Evolutionary conservation across 2,797 vertebrate species (phyloP).

Genomic region (Thripadectes ignobilis): DNA sequence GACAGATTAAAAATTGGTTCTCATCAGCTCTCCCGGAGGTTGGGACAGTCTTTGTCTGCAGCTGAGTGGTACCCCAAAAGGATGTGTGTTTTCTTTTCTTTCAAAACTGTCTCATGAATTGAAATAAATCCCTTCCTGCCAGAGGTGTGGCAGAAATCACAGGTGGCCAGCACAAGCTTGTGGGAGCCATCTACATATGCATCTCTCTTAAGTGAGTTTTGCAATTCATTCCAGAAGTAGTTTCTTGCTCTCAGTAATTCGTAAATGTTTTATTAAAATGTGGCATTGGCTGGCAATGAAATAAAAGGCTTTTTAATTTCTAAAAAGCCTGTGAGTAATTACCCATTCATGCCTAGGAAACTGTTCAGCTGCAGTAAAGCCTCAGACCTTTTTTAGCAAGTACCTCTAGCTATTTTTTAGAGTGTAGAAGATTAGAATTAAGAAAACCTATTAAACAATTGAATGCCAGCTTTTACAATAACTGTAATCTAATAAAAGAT

Average conservation of each 20-base stretch:
- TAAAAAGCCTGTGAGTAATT: conserved; percentile 30
- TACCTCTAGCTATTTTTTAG: conserved; percentile 47
- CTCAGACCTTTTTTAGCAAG: conserved; percentile 25
- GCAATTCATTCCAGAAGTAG: neutral
- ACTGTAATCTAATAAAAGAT: conserved; percentile 68
- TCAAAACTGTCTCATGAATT: neutral
- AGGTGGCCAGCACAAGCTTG: neutral
- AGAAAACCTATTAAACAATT: conserved; percentile 52
- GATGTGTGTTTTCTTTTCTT: neutral
- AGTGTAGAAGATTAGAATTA: conserved; percentile 53
- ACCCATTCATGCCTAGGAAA: neutral
- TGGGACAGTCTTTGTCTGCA: neutral
- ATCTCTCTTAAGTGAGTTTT: neutral
- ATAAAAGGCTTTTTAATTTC: neutral
- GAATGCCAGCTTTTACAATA: conserved; percentile 49
- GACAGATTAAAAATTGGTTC: neutral
- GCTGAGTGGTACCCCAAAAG: neutral
- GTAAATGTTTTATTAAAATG: neutral
- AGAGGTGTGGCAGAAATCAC: neutral
- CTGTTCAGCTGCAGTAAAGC: neutral
- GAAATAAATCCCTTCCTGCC: neutral
- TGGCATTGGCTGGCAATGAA: neutral
- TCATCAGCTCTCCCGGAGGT: neutral
- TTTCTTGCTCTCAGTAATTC: neutral
- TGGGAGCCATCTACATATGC: neutral